A percentile compares a stretch with the other conserved stretches of the same genome.
Evolutionary conservation across 2,113 vertebrate species (phyloP).

Genomic region (Paradisaea rubra): DNA sequence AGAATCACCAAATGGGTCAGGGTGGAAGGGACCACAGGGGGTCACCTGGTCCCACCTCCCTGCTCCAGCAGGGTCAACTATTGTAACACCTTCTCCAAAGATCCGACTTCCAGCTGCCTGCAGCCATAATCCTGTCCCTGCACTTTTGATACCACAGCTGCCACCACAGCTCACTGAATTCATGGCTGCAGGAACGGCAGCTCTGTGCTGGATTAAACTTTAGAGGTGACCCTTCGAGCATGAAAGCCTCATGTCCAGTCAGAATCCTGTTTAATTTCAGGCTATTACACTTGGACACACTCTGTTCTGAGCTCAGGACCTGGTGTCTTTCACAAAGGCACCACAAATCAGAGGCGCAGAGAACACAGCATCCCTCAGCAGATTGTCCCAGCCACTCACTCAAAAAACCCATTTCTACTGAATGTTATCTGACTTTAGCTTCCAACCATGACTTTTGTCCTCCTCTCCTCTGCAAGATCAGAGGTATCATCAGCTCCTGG

Average conservation of each 20-base stretch:
- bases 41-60: background rate
- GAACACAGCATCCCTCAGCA: accelerated
- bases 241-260: background rate
- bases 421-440: background rate
- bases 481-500: background rate
- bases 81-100: background rate
- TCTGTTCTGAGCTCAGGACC: background rate
- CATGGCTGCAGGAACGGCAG: background rate
- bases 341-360: background rate
- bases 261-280: background rate
- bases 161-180: background rate
- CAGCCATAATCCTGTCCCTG: background rate
- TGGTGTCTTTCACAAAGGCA: background rate
- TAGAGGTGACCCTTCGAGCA: accelerated
- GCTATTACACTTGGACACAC: background rate
- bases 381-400: background rate
- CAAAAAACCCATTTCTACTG: background rate
- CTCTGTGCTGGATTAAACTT: background rate
- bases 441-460: background rate
- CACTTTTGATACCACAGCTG: background rate
- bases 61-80: background rate
- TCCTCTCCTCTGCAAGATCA: background rate
- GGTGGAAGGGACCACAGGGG: background rate
- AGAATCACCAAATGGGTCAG: background rate
- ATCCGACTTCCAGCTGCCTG: background rate